phyloP scores from a whole-genome alignment of 2,888 invertebrate species.

The Pristionchus maxplancki region DNA sequence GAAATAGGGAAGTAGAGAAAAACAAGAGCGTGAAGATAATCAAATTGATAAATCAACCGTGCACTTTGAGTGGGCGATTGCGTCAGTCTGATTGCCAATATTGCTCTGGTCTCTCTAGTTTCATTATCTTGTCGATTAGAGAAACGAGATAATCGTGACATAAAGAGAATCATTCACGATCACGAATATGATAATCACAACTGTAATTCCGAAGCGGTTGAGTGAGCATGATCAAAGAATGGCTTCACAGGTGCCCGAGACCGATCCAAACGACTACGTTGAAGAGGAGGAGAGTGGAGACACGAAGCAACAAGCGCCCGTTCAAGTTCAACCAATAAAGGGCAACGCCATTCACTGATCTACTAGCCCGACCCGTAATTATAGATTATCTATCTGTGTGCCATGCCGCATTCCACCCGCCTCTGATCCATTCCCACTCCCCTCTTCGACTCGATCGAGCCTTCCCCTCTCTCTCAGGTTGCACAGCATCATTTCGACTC shows the following conservation, averaged over 20 bases:
- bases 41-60: background rate
- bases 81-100: background rate
- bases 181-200: background rate
- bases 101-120: too few species aligned
- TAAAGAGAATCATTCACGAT: too few species aligned
- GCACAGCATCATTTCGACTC: background rate
- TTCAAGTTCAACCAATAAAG: conserved; percentile 3
- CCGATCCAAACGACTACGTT: background rate
- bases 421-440: background rate
- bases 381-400: background rate
- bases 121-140: too few species aligned
- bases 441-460: background rate
- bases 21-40: background rate
- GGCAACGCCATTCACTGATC: conserved; percentile 36
- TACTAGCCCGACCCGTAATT: background rate
- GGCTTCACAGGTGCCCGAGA: conserved; percentile 22
- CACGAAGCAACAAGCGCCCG: background rate
- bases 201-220: too few species aligned
- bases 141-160: too few species aligned
- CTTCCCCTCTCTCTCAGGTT: conserved; percentile 6
- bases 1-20: background rate
- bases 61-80: background rate
- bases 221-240: background rate
- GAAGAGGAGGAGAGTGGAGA: conserved; percentile 47
- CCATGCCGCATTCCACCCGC: conserved; percentile 6